Conservation (phyloP, 2,113 vertebrate species). For the Entomyzon cyanotis region DNA sequence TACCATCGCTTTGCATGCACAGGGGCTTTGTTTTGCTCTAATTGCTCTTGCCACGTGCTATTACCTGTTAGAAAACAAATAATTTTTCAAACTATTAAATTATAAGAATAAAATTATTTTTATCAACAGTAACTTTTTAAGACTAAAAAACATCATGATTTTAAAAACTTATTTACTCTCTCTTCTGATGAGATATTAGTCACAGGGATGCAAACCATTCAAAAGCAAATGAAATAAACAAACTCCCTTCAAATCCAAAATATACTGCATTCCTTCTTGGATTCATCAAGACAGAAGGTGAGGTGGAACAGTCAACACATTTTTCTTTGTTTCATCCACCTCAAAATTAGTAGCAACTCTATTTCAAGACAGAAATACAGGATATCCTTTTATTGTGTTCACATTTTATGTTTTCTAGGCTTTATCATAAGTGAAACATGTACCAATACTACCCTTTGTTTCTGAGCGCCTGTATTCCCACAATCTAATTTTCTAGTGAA, state of each 20-base stretch:
- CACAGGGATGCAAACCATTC: neutral
- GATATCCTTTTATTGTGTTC: neutral
- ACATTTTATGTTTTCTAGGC: neutral
- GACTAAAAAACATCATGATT: neutral
- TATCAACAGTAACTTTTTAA: neutral
- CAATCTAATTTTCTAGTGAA: neutral
- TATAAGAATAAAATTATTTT: neutral
- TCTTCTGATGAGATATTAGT: neutral
- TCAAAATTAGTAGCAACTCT: neutral
- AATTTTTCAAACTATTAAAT: neutral
- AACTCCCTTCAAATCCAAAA: neutral
- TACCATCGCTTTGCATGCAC: slow-evolving; percentile 90
- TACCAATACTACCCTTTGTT: neutral
- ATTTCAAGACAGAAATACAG: neutral
- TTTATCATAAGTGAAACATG: neutral
- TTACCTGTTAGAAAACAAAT: slow-evolving; percentile 74
- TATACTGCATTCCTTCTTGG: neutral
- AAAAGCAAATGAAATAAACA: neutral
- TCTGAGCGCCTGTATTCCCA: neutral
- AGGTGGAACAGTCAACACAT: neutral
- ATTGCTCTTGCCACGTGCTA: slow-evolving; percentile 75
- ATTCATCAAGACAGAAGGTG: neutral
- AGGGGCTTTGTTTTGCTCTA: slow-evolving; percentile 73
- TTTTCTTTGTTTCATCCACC: neutral
- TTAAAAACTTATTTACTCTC: neutral